These are phyloP conservation scores for Labroides dimidiatus DNA, from an alignment of 2,797 vertebrate species.

Conservation along the genomic window DNA sequence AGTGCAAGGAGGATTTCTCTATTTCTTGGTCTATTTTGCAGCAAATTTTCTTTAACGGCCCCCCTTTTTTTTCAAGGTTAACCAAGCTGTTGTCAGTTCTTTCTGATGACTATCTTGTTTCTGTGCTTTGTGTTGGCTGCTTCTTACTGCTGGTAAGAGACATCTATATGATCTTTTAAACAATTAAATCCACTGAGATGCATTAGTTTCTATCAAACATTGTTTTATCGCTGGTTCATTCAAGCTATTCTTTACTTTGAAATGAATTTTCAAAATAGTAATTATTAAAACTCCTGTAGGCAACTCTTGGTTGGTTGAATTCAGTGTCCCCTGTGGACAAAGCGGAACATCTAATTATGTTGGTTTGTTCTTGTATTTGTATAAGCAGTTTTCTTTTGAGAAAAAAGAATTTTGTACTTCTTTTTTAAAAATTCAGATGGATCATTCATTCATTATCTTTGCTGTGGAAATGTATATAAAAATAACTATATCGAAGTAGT, in stretches of 20 bases:
- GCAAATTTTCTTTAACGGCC: not conserved
- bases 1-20: conserved; percentile 5
- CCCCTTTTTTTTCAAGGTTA: not conserved
- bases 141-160: not conserved
- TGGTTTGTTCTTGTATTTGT: too few relatives aligned
- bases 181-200: not conserved
- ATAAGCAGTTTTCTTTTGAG: too few relatives aligned
- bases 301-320: too few relatives aligned
- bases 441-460: too few relatives aligned
- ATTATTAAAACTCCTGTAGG: not conserved
- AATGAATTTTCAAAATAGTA: not conserved
- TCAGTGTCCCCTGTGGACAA: too few relatives aligned
- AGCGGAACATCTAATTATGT: too few relatives aligned
- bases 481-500: too few relatives aligned
- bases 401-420: too few relatives aligned
- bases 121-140: conserved; percentile 9
- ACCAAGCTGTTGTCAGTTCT: conserved; percentile 2
- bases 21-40: not conserved
- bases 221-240: not conserved
- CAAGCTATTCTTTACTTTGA: not conserved
- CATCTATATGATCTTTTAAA: not conserved
- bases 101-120: not conserved
- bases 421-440: too few relatives aligned
- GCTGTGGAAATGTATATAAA: too few relatives aligned
- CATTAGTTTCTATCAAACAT: not conserved